Evolutionary conservation across 2,797 vertebrate species (phyloP).

Genomic region (Australoheros facetus): DNA sequence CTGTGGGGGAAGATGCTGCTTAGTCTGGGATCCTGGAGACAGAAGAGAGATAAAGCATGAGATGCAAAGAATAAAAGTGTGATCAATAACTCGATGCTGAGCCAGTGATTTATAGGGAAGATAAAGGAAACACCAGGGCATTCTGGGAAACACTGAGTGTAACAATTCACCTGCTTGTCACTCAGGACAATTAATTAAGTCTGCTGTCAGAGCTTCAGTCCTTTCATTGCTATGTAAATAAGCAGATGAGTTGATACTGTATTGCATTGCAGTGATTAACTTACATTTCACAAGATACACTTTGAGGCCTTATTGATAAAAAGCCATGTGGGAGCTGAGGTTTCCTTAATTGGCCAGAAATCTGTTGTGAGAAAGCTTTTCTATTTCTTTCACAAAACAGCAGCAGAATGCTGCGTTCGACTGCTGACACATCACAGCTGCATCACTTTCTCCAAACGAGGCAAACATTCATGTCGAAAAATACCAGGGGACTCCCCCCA

Average conservation of each 20-base stretch:
- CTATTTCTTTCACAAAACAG: constrained; percentile 4
- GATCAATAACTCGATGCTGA: constrained; percentile 48
- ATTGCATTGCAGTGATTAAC: constrained; percentile 2
- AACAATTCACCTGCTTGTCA: constrained; percentile 52
- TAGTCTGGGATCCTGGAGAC: constrained; percentile 86
- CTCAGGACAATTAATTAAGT: constrained; percentile 49
- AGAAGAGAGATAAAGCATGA: background rate
- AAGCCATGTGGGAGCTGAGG: background rate
- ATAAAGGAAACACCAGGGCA: constrained; percentile 47
- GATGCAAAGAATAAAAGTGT: constrained; percentile 1
- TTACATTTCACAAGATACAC: constrained; percentile 21
- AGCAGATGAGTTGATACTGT: constrained; percentile 5
- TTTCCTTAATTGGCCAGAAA: constrained; percentile 13
- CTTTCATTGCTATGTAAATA: constrained; percentile 37
- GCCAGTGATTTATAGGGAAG: constrained; percentile 44
- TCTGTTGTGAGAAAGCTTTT: background rate
- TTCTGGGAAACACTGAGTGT: constrained; percentile 42
- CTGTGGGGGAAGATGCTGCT: constrained; percentile 85
- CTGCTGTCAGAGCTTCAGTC: constrained; percentile 3
- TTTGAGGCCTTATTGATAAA: constrained; percentile 25
- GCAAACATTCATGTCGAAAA: background rate
- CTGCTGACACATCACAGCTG: background rate
- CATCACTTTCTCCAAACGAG: constrained; percentile 23
- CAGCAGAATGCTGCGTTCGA: background rate
- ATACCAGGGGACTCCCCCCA: background rate